A percentile compares a stretch with the other conserved stretches of the same genome.
These are phyloP conservation scores for Ormyrus pomaceus DNA, from an alignment of 2,888 invertebrate species.

Conservation along the genomic window DNA sequence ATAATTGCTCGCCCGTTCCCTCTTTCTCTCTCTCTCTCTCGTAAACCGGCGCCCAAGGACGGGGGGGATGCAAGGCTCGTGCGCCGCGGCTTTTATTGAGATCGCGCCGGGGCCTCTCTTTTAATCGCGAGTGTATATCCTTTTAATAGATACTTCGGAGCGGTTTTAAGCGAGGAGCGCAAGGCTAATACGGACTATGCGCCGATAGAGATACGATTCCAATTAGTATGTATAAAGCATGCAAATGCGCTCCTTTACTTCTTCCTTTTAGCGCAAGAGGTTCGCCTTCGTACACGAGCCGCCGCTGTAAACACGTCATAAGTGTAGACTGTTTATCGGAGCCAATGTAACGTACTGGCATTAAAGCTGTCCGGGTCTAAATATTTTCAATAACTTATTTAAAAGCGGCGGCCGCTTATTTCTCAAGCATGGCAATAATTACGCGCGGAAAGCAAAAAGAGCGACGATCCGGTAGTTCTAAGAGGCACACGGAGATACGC, in stretches of 20 bases:
- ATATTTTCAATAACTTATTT: too few relatives aligned
- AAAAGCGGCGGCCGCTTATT: too few relatives aligned
- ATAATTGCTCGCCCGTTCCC: slow-evolving; percentile 24
- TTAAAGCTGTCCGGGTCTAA: too few relatives aligned
- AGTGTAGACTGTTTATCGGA: too few relatives aligned
- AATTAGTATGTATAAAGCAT: slow-evolving; percentile 32
- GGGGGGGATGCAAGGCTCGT: not conserved
- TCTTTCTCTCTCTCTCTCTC: not conserved
- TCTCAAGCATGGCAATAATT: too few relatives aligned
- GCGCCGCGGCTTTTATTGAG: slow-evolving; percentile 15
- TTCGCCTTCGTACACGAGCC: too few relatives aligned
- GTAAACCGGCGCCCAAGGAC: slow-evolving; percentile 1
- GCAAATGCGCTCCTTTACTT: too few relatives aligned
- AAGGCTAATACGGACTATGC: not conserved
- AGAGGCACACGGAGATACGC: not conserved
- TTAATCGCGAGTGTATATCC: slow-evolving; percentile 27
- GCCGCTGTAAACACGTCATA: too few relatives aligned
- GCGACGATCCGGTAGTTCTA: too few relatives aligned
- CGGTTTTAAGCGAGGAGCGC: slow-evolving; percentile 1
- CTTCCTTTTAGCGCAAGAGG: too few relatives aligned
- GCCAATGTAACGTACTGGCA: too few relatives aligned
- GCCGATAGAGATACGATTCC: slow-evolving; percentile 36
- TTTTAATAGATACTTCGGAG: slow-evolving; percentile 41
- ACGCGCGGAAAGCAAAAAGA: too few relatives aligned
- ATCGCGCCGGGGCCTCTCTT: not conserved